Base-by-base conservation (phyloP, 2,888 invertebrate genomes). In the Andrena haemorrhoa region DNA sequence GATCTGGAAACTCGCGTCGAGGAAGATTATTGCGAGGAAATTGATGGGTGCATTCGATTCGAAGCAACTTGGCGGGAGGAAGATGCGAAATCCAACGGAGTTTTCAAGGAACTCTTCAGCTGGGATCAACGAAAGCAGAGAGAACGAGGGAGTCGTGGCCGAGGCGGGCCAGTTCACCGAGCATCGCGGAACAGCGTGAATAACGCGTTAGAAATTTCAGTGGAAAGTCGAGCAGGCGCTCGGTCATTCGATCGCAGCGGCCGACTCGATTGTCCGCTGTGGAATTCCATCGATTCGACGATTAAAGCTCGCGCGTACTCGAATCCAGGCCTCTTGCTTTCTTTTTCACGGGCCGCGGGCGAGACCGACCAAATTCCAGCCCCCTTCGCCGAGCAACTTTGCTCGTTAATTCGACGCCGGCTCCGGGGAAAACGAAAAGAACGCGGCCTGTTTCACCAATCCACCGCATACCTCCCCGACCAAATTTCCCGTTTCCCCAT, bases 151-250 rank as follows among this genome's bases (percentile, higher is more conserved):
- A 2, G 20, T 2, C 3, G 7, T 29, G 2, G 10, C n/a, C n/a
- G 10, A 29, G 2, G 23, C 29, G 33, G 61, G 10, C 56, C 56
- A 33, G 49, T 31, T 33, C 47, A 41, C 64, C 31, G 64, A 41
- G 23, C 41, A 58, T 56, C 53, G n/a, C 12, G 53, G 35, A 58
- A 26, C 23, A 64, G 71, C 51, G 74, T 79, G 80, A 81, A 81
- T 79, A 79, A 69, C 73, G 65, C 65, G 81, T 61, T 70, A 70
- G 81, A 82, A 73, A 81, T 81, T 79, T 70, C 53, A 70, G n/a
- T 56, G 64, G 51, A 80, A 70, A 66, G 72, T 69, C 74, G 49
- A 53, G 16, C 53, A 4, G 61, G 23, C 26, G 10, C 79, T 64
- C 58, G 49, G 71, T 12, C 31, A 23, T 58, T 66, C 64, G 79